phyloP scores from a whole-genome alignment of 2,113 vertebrate genomes.

The Rynchops niger region DNA sequence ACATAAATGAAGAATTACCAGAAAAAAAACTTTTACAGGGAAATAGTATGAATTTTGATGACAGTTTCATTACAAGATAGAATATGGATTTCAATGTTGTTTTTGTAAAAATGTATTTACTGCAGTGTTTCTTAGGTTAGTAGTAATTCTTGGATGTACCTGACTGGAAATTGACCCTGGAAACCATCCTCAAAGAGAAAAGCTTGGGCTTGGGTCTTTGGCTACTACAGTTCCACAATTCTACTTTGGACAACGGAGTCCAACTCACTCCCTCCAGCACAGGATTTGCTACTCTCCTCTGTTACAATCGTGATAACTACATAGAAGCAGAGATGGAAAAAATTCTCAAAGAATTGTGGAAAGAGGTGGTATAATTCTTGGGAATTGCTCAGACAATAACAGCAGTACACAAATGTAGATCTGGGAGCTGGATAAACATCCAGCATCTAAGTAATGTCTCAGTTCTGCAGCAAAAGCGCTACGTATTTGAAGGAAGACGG shows the following conservation, averaged over 20 bases:
- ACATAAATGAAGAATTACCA: background rate
- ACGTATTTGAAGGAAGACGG: background rate
- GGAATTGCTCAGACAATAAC: background rate
- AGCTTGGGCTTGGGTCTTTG: background rate
- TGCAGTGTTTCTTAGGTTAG: background rate
- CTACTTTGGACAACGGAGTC: background rate
- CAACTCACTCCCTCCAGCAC: background rate
- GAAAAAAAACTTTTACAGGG: background rate
- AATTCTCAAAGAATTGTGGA: background rate
- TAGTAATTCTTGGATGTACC: background rate
- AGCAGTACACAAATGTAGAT: background rate
- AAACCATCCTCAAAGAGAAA: background rate
- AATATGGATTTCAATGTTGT: background rate
- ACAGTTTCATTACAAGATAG: background rate
- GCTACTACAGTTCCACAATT: background rate
- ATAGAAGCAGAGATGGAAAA: background rate
- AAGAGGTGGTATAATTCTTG: background rate
- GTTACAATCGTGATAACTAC: background rate
- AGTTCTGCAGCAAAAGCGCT: slow-evolving; percentile 12
- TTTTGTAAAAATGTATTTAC: background rate
- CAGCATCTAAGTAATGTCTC: background rate
- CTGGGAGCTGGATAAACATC: background rate
- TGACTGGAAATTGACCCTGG: background rate
- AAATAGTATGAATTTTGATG: background rate
- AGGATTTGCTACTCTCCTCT: background rate